Evolutionary conservation across 1,140 invertebrate species (phyloP).

Genomic region (Bombus ignitus): DNA sequence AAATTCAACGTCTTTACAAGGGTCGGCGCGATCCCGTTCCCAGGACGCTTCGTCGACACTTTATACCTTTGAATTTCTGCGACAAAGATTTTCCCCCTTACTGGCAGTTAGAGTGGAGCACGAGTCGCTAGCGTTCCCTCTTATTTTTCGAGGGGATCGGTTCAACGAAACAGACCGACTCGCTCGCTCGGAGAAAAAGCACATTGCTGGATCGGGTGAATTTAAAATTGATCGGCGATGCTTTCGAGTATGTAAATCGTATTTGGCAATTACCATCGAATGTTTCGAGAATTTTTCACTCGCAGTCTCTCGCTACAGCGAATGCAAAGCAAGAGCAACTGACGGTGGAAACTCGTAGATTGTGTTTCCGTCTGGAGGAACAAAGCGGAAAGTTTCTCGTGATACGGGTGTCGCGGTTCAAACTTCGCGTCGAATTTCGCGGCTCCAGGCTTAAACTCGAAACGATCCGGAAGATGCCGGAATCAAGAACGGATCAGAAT

Average conservation of each 20-base stretch:
- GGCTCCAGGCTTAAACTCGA: neutral
- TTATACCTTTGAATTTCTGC: slow-evolving; percentile 67
- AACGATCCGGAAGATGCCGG: neutral
- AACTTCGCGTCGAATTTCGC: neutral
- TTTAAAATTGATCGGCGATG: slow-evolving; percentile 50
- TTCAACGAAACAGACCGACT: slow-evolving; percentile 5
- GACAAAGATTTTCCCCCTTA: slow-evolving; percentile 49
- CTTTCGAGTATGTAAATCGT: slow-evolving; percentile 23
- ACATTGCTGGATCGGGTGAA: neutral
- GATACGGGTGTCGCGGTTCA: no score
- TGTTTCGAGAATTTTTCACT: slow-evolving; percentile 29
- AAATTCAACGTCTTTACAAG: slow-evolving; percentile 70
- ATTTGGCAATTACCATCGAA: slow-evolving; percentile 37
- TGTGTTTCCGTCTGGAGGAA: neutral
- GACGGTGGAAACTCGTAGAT: neutral
- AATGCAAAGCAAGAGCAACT: neutral
- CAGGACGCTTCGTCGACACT: slow-evolving; percentile 59
- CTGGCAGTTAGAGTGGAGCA: neutral
- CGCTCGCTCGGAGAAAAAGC: neutral
- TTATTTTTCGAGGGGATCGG: slow-evolving; percentile 52
- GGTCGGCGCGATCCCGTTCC: slow-evolving; percentile 46
- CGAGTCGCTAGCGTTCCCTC: slow-evolving; percentile 14
- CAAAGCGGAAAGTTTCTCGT: neutral
- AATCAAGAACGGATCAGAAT: neutral
- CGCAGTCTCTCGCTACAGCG: no score